Conservation (phyloP, 2,113 vertebrate species). For the Oceanites oceanicus region DNA sequence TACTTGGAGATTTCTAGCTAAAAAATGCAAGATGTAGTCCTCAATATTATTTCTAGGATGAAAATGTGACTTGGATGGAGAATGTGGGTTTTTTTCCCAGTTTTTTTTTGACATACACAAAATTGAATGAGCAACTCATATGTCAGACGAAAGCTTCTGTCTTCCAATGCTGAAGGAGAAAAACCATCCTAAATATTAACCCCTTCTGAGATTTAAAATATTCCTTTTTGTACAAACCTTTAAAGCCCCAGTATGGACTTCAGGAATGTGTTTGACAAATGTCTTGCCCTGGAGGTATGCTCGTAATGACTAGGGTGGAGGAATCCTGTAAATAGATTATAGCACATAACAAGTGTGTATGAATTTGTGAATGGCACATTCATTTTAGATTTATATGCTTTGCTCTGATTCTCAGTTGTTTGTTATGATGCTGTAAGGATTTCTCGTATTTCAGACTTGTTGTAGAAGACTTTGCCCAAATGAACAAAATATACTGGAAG, state of each 20-base stretch:
- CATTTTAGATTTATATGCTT: not conserved
- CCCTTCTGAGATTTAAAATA: not conserved
- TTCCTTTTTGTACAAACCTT: not conserved
- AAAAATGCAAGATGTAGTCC: not conserved
- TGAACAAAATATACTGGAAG: not conserved
- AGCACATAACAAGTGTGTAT: not conserved
- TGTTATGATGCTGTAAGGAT: not conserved
- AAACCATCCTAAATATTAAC: not conserved
- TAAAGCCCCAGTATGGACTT: not conserved
- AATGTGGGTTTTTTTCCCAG: accelerated
- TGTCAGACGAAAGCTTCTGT: not conserved
- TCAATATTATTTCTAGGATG: not conserved
- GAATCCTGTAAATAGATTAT: not conserved
- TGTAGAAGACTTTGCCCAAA: not conserved
- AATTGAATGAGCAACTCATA: not conserved
- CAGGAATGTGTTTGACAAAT: not conserved
- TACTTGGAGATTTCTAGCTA: not conserved
- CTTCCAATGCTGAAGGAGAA: not conserved
- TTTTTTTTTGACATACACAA: not conserved
- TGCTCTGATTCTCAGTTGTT: not conserved
- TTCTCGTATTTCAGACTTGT: not conserved
- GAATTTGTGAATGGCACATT: not conserved
- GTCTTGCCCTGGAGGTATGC: not conserved
- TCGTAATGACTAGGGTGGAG: not conserved
- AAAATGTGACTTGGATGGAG: not conserved